Conservation (phyloP, 1,140 invertebrate genomes). For the Leucophenga varia region DNA sequence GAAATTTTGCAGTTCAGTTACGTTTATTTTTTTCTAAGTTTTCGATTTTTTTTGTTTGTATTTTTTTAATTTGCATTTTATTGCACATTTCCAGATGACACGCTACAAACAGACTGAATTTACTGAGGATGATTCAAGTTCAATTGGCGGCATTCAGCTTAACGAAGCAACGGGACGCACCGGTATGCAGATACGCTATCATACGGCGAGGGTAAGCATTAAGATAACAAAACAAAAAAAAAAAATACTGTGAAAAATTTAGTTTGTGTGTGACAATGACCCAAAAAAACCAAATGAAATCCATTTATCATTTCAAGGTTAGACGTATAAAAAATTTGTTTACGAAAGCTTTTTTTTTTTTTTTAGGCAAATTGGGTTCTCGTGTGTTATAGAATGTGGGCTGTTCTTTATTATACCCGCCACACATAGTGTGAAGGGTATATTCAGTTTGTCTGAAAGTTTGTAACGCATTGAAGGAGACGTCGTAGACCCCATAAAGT, state of each 20-base stretch:
- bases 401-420: too few species aligned
- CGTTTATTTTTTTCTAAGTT: too few species aligned
- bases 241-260: too few species aligned
- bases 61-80: background rate
- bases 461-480: too few species aligned
- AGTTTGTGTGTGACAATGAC: constrained; percentile 37
- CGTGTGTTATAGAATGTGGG: too few species aligned
- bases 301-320: constrained; percentile 23
- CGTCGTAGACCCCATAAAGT: too few species aligned
- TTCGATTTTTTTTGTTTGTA: too few species aligned
- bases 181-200: constrained; percentile 78
- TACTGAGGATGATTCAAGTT: constrained; percentile 78
- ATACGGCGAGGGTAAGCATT: constrained; percentile 67
- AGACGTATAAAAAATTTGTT: constrained; percentile 1
- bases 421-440: too few species aligned
- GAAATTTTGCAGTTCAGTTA: too few species aligned
- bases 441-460: too few species aligned
- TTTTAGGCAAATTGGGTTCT: too few species aligned
- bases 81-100: constrained; percentile 71
- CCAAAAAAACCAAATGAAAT: constrained; percentile 17
- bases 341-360: background rate
- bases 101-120: constrained; percentile 83
- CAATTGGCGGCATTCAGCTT: constrained; percentile 77
- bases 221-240: too few species aligned
- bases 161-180: constrained; percentile 72